phyloP scores from a whole-genome alignment of 1,140 invertebrate species.

The Camponotus floridanus region DNA sequence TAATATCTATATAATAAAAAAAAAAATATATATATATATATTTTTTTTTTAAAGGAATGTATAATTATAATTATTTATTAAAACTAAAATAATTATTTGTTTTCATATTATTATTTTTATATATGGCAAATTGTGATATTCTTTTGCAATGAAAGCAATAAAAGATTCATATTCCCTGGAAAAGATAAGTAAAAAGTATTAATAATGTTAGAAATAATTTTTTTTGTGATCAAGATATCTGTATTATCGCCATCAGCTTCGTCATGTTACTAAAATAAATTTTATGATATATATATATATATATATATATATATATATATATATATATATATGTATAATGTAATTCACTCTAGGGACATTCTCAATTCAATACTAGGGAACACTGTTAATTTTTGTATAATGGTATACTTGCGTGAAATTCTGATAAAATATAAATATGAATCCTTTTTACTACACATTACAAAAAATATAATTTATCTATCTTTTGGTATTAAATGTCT shows the following conservation, averaged over 20 bases:
- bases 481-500: neutral
- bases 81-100: neutral
- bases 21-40: no score
- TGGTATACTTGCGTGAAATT: conserved; percentile 22
- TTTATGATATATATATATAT: conserved; percentile 36
- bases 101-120: neutral
- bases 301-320: no score
- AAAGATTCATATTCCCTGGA: neutral
- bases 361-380: conserved; percentile 30
- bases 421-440: conserved; percentile 10
- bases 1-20: no score
- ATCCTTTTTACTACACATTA: neutral
- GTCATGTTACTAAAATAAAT: conserved; percentile 32
- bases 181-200: neutral
- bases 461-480: neutral
- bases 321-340: no score
- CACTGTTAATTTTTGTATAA: conserved; percentile 41
- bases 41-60: no score
- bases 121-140: neutral
- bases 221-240: neutral
- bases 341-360: conserved; percentile 40
- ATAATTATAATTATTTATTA: neutral
- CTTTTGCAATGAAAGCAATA: neutral
- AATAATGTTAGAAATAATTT: neutral
- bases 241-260: neutral